Conservation (phyloP, 2,888 invertebrate genomes). For the Dolichopus griseipennis region DNA sequence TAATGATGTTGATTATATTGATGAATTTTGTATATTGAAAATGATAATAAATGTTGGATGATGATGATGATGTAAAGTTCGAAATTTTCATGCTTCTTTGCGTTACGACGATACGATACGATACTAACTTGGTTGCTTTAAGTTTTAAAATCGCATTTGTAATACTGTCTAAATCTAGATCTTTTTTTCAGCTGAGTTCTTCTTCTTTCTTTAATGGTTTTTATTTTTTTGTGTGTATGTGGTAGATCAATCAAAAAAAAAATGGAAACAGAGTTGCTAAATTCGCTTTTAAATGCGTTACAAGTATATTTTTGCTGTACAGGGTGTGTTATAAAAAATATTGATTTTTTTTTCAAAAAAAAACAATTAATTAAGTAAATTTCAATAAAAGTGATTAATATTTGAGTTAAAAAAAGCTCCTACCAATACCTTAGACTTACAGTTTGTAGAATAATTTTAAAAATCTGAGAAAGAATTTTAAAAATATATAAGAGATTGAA, state of each 20-base stretch:
- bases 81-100: conserved; percentile 1
- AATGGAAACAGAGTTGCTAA: background rate
- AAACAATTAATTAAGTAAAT: no score
- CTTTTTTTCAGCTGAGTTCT: conserved; percentile 2
- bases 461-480: no score
- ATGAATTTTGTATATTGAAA: background rate
- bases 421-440: no score
- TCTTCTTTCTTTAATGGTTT: background rate
- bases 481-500: no score
- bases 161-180: background rate
- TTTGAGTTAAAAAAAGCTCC: no score
- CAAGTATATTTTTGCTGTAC: background rate
- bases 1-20: background rate
- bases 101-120: background rate
- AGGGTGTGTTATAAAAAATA: background rate
- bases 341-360: no score
- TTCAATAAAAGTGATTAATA: no score
- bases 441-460: no score
- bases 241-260: background rate
- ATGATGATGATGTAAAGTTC: background rate
- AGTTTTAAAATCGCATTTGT: background rate
- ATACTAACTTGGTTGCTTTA: background rate
- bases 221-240: background rate
- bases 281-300: background rate
- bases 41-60: background rate